Conservation (phyloP, 2,797 vertebrate genomes). For the Xenentodon cancila region DNA sequence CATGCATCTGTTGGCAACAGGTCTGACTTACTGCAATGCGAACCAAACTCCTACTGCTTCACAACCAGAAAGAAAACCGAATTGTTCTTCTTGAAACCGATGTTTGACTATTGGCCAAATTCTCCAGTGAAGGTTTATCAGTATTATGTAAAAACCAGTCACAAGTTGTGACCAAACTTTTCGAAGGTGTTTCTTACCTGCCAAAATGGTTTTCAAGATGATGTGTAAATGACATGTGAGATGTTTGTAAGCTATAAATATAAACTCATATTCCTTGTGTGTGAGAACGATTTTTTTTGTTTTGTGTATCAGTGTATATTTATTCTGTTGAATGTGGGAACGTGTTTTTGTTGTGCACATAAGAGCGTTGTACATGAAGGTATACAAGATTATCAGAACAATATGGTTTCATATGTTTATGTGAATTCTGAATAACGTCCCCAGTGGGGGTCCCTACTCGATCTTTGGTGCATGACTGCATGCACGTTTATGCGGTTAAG, state of each 20-base stretch:
- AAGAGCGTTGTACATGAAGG: neutral
- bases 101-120: no score
- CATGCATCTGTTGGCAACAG: no score
- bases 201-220: no score
- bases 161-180: constrained; percentile 2
- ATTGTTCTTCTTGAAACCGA: no score
- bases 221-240: neutral
- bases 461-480: constrained; percentile 28
- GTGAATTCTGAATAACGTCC: neutral
- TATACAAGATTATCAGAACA: neutral
- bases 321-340: neutral
- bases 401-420: neutral
- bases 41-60: no score
- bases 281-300: neutral
- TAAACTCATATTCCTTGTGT: neutral
- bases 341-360: neutral
- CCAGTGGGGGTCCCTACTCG: neutral
- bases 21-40: no score
- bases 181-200: neutral
- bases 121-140: no score
- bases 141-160: no score
- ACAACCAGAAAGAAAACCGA: no score
- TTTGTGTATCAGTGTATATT: no score
- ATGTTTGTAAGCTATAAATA: constrained; percentile 1
- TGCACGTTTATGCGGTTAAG: constrained; percentile 36